Base-by-base conservation (phyloP, 64 coral and sea anemone genomes). In the Montipora sp. region DNA sequence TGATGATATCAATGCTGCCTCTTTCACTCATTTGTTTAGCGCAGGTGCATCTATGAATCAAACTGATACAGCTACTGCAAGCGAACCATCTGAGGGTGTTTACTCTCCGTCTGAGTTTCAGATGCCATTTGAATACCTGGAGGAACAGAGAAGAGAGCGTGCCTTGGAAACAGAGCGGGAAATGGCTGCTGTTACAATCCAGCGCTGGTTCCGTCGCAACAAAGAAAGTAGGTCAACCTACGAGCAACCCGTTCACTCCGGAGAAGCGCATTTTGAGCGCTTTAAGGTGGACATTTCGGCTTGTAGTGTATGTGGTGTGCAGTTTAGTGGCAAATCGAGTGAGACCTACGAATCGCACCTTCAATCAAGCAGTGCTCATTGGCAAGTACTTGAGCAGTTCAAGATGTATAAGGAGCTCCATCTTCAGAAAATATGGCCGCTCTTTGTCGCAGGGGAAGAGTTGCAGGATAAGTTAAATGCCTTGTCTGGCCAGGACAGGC, bases 101-200 rank as follows among this genome's bases (percentile, higher is more conserved):
- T 82, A 92, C 36, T 82, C 53, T 5, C 22, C 76, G 23, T 81
- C 84, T 0, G 92, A 93, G 77, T 78, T 93, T 73, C 83, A 85
- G 77, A 93, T 93, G 92, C 92, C 92, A 18, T 50, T 47, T 19
- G 85, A 83, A 50, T 93, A 93, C 77, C 77, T 93, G 23, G 92
- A 93, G 50, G 83, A 77, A 19, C 84, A 93, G 77, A 69, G 51
- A 48, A 93, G 60, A 75, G 92, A 93, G 48, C 84, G 83, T 50
- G 83, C 83, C 14, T 48, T 85, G 51, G 92, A 93, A 73, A 77
- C 66, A 2, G 76, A 72, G 27, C 75, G 69, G 8, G 92, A 93
- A 16, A 16, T 48, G 11, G 84, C 92, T 24, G 92, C 92, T 16
- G 19, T 81, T 6, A 89, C 88, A 65, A 93, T 93, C 50, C 92